phyloP scores from a whole-genome alignment of 1,140 invertebrate genomes.

The Galendromus occidentalis region DNA sequence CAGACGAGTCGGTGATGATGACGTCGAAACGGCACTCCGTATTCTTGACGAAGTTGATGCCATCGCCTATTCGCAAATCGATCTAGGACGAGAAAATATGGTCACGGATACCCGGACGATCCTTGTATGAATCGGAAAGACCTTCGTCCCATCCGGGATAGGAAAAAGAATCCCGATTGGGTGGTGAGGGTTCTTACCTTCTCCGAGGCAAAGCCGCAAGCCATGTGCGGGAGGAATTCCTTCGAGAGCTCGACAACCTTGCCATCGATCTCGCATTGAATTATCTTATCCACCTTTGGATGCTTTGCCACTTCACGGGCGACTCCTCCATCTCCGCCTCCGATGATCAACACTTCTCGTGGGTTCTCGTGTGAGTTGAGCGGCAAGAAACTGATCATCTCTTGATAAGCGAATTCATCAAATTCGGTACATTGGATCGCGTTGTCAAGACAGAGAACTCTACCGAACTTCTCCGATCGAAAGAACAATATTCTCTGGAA shows the following conservation, averaged over 20 bases:
- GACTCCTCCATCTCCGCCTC: slow-evolving; percentile 91
- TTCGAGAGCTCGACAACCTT: slow-evolving; percentile 77
- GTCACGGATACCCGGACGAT: too few relatives aligned
- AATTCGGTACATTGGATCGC: slow-evolving; percentile 89
- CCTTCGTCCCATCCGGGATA: too few relatives aligned
- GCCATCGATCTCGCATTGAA: slow-evolving; percentile 86
- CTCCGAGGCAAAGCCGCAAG: slow-evolving; percentile 54
- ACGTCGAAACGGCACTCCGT: slow-evolving; percentile 76
- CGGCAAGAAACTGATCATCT: slow-evolving; percentile 90
- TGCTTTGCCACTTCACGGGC: slow-evolving; percentile 85
- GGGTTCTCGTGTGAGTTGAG: slow-evolving; percentile 75
- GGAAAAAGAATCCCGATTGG: too few relatives aligned
- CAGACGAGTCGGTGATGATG: slow-evolving; percentile 94
- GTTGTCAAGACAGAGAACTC: slow-evolving; percentile 73
- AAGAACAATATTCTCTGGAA: slow-evolving; percentile 15
- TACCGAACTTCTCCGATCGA: slow-evolving; percentile 61
- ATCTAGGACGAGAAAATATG: slow-evolving; percentile 26
- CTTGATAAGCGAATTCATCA: slow-evolving; percentile 95
- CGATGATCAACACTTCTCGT: slow-evolving; percentile 72
- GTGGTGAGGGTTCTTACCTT: too few relatives aligned
- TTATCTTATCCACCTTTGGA: slow-evolving; percentile 59
- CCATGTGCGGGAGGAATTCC: slow-evolving; percentile 73
- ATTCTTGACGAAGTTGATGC: slow-evolving; percentile 78
- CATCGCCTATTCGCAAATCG: slow-evolving; percentile 65
- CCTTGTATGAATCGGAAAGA: too few relatives aligned